Evolutionary conservation across 2,113 vertebrate genomes (phyloP), one percentile per base, ranked within the genome.

Genomic region (Gavia stellata): DNA sequence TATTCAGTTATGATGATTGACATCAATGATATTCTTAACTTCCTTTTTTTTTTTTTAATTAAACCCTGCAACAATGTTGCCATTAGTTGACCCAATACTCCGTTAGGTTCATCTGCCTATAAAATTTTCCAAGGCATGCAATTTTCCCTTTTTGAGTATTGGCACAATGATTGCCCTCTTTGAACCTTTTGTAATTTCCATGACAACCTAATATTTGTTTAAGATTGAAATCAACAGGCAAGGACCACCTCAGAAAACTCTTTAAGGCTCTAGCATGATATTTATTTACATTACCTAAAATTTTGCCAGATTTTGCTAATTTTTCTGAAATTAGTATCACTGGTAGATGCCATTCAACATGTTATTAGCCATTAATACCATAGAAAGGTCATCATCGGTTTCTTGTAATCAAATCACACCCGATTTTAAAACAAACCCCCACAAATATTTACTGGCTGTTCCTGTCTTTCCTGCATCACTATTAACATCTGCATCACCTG

Each of bases 21-120:
- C 59, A 68, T 14, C 14, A 68, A 10, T 0, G 1, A n/a, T 29
- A 59, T 49, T 68, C 11, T 3, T 67, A 25, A 58, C 0, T 29
- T 38, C 26, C 10, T 33, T 26, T 12, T 33, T 26, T 53, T 45
- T 23, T 42, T 59, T 42, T 49, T 34, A 26, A n/a, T 9, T 28
- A n/a, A 81, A 81, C 3, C 5, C 7, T 56, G 24, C 2, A 74
- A 88, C 9, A 47, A 2, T 38, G 65, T 89, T 91, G 67, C 34
- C 4, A 36, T 66, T 71, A 66, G 16, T 65, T 93, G 26, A 55
- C 12, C n/a, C 34, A 71, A 33, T 59, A 47, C 0, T 70, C 38
- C 62, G 3, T 33, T 23, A 62, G 13, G 17, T 49, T 78, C 62
- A 66, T 72, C 47, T 77, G 7, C 36, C 31, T 36, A 18, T 44